Base-by-base conservation (phyloP, 2,888 invertebrate species). In the Brachyopa scutellaris region DNA sequence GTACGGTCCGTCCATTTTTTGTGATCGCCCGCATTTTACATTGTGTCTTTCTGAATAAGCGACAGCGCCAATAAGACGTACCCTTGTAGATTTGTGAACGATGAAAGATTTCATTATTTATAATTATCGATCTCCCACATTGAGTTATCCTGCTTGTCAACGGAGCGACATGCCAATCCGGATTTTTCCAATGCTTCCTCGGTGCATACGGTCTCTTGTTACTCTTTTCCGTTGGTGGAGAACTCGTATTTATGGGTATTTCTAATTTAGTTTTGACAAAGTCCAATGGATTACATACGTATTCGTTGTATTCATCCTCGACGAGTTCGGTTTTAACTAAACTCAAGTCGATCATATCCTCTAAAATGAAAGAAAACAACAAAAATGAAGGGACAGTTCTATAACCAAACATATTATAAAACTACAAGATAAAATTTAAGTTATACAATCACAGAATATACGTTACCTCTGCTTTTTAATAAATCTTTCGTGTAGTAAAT, bases 21-120 rank as follows among this genome's bases (percentile, higher is more conserved):
- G 78, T 77, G 7, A 83, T 83, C 21, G 78, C 83, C 6, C 83
- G 78, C 77, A 83, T 78, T 57, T 83, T 83, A 13, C 83, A 83
- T n/a, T 83, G 70, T 31, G 72, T 38, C 62, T 83, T 83, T 42
- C 78, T 55, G 15, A 83, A 83, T 15, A 62, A 42, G 6, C 83
- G 78, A 62, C 83, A 83, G 6, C 83, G 66, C 83, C 83, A 83
- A 21, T 83, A 83, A 0, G 78, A 83, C 13, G 83, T 83, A 5
- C 78, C 78, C 6, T 83, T 83, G 38, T 83, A 83, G 9, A 83
- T 49, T 73, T 83, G 83, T 2, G 83, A 83, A 21, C 83, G 78
- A 45, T 83, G 83, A 31, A 78, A 83, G 11, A 83, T 45, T 8
- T 78, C 77, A 55, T 83, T 72, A 36, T 83, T 78, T 26, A 83